These are phyloP conservation scores for Drosophila incognita DNA, from an alignment of 2,888 invertebrate genomes.

Conservation along the genomic window DNA sequence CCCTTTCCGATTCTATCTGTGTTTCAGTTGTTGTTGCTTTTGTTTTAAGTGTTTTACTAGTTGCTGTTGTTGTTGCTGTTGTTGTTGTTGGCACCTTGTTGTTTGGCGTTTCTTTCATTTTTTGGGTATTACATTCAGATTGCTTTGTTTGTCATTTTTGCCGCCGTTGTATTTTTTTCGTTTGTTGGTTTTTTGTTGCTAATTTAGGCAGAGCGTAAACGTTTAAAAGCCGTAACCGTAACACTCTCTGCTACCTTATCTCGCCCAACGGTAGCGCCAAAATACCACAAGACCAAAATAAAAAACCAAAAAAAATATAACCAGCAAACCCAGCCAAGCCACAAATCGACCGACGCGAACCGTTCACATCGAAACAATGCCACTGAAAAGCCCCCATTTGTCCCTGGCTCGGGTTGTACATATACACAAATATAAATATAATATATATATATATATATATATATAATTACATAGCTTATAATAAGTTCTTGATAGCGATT, in stretches of 20 bases:
- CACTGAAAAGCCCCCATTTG: conserved; percentile 20
- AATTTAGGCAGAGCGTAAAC: conserved; percentile 13
- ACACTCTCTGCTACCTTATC: conserved; percentile 19
- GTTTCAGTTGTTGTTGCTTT: conserved; percentile 25
- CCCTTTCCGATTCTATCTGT: conserved; percentile 9
- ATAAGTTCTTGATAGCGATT: conserved; percentile 44
- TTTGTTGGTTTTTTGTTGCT: neutral
- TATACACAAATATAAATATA: neutral
- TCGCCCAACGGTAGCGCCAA: conserved; percentile 9
- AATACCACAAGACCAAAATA: conserved; percentile 1
- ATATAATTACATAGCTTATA: conserved; percentile 11
- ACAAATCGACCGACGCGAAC: conserved; percentile 35
- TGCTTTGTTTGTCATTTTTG: conserved; percentile 43
- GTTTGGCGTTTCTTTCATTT: conserved; percentile 73
- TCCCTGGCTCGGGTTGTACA: conserved; percentile 31
- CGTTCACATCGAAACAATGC: conserved; percentile 44
- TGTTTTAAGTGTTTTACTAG: neutral
- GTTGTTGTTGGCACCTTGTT: conserved; percentile 55
- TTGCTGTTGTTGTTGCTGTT: conserved; percentile 6
- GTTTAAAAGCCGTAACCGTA: conserved; percentile 14
- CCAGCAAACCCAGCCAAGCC: conserved; percentile 15
- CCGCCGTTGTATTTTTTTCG: neutral
- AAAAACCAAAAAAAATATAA: conserved; percentile 1
- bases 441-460: conserved; percentile 13
- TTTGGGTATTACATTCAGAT: conserved; percentile 57